These are phyloP conservation scores for Cosmia trapezina DNA, from an alignment of 2,888 invertebrate species.

Conservation along the genomic window DNA sequence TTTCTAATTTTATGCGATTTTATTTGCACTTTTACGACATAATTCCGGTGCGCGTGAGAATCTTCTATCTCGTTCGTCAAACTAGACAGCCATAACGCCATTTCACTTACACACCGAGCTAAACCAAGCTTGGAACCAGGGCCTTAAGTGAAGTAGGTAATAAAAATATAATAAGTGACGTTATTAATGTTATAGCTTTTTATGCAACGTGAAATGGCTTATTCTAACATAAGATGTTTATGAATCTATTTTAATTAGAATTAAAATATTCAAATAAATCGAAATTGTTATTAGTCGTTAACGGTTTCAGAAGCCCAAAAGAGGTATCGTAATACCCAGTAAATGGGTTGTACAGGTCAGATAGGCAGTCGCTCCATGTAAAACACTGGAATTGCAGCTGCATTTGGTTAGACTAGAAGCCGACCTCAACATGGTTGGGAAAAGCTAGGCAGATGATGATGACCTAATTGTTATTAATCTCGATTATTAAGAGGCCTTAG, in stretches of 20 bases:
- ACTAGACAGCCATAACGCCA: too few relatives aligned
- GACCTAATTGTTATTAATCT: background rate
- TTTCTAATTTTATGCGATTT: too few relatives aligned
- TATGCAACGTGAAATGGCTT: slow-evolving; percentile 1
- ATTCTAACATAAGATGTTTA: background rate
- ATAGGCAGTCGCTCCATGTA: background rate
- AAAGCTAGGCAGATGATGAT: background rate
- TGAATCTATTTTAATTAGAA: background rate
- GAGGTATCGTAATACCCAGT: background rate
- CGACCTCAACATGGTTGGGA: background rate
- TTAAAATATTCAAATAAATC: background rate
- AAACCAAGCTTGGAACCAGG: too few relatives aligned
- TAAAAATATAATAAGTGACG: background rate
- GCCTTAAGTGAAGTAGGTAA: background rate
- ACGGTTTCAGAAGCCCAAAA: background rate
- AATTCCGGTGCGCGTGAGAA: too few relatives aligned
- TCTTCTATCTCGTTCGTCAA: too few relatives aligned
- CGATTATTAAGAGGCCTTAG: background rate
- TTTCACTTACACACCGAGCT: too few relatives aligned
- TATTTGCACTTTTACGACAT: too few relatives aligned
- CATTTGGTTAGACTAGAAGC: background rate
- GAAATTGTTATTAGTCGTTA: background rate
- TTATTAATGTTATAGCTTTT: background rate
- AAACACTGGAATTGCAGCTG: background rate
- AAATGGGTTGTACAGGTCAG: background rate